Conservation (phyloP, 2,888 invertebrate species). For the Ligdia adustata region DNA sequence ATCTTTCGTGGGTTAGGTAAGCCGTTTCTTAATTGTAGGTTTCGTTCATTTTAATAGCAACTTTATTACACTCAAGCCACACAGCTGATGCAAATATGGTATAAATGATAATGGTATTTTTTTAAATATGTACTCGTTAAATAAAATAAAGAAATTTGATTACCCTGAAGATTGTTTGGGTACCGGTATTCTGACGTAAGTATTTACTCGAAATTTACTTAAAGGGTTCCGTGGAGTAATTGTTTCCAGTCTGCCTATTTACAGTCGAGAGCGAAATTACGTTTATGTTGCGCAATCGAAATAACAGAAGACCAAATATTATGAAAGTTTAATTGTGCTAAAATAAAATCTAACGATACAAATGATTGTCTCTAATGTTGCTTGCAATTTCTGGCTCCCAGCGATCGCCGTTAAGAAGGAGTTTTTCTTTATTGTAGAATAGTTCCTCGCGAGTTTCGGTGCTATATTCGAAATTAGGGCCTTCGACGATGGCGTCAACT, state of each 20-base stretch:
- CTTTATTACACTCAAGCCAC: no score
- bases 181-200: background rate
- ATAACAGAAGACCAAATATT: slow-evolving; percentile 1
- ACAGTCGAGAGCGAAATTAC: slow-evolving; percentile 7
- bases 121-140: no score
- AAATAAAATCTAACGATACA: slow-evolving; percentile 55
- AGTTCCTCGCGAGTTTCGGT: slow-evolving; percentile 99
- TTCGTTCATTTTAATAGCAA: no score
- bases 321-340: slow-evolving; percentile 5
- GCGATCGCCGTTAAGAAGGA: slow-evolving; percentile 97
- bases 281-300: slow-evolving; percentile 7
- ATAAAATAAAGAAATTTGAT: slow-evolving; percentile 1
- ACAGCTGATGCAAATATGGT: no score
- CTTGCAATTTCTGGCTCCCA: slow-evolving; percentile 99
- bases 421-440: slow-evolving; percentile 99
- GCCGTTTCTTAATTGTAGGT: no score
- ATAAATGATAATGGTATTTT: no score
- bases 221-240: slow-evolving; percentile 20
- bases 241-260: slow-evolving; percentile 19
- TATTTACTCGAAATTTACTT: slow-evolving; percentile 16
- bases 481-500: slow-evolving; percentile 99
- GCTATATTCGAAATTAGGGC: slow-evolving; percentile 99
- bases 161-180: background rate
- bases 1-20: no score
- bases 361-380: slow-evolving; percentile 87